Evolutionary conservation across 1,140 invertebrate genomes (phyloP), one percentile per base, ranked within the genome.

Genomic region (Pseudoatta argentina): DNA sequence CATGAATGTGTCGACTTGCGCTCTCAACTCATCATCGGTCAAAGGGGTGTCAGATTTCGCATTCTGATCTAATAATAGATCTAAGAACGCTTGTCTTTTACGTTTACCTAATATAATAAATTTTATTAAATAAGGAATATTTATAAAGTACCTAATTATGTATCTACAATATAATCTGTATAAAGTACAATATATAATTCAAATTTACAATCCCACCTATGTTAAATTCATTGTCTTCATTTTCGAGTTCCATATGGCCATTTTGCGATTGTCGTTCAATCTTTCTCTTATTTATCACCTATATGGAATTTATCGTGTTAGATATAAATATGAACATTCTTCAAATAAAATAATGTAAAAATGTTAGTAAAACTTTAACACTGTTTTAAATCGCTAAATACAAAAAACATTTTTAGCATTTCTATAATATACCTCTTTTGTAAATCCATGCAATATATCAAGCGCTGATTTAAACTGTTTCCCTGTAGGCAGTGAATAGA

Each of bases 1-100:
- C 96, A 97, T 97, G 91, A 98, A 97, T 0, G 97, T 98, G 85
- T 97, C 96, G 0, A 97, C 97, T 95, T 97, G 97, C 94, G 97
- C 96, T 81, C 96, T 91, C 14, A 98, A 97, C 91, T 97, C 97
- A 59, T 96, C 91, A 87, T 97, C 96, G 18, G 95, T 96, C 39
- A 98, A 93, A 0, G 94, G 93, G 48, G 94, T 93, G n/a, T 95
- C 96, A 82, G 95, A 95, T 30, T 95, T 94, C 39, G 91, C 91
- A 57, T 95, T 95, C 61, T 96, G 94, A 86, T 97, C 96, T 16
- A 98, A 93, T 24, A 98, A 91, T 71, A 97, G 94, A 95, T 98
- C 98, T 72, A 98, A 92, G 90, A 98, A 97, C 16, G 95, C 95
- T 91, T 94, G 94, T 82, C 94, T 94, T 34, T 94, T 94, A 61